Conservation (phyloP, 2,113 vertebrate species). For the Fulmarus glacialis region DNA sequence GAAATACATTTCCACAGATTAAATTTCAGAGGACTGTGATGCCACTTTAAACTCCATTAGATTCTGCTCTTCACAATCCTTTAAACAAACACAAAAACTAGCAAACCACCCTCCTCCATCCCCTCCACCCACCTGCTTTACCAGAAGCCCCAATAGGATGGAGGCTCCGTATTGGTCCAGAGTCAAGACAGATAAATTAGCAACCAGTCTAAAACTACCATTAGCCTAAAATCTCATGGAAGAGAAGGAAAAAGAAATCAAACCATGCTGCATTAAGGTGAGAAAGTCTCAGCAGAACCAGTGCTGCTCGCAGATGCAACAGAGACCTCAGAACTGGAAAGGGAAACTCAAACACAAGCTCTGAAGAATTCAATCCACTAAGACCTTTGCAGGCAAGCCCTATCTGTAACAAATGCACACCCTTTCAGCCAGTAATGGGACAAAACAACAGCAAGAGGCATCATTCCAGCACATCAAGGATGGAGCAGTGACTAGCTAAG, state of each 20-base stretch:
- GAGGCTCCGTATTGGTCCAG: not conserved
- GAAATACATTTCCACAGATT: conserved; percentile 54
- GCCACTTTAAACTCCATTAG: conserved; percentile 13
- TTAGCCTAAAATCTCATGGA: not conserved
- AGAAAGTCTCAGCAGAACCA: not conserved
- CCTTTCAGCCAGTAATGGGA: not conserved
- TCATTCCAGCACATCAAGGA: not conserved
- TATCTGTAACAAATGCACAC: not conserved
- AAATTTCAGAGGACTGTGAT: not conserved
- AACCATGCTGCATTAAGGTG: not conserved
- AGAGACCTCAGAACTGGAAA: not conserved
- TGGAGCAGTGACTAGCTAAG: not conserved
- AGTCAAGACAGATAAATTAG: not conserved
- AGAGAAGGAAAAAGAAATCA: not conserved
- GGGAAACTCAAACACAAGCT: not conserved
- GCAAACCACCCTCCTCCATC: not conserved
- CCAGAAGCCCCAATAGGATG: not conserved
- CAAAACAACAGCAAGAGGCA: not conserved
- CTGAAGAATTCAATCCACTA: not conserved
- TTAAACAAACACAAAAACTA: conserved; percentile 14
- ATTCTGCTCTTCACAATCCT: not conserved
- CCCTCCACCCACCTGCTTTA: not conserved
- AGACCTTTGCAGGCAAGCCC: not conserved
- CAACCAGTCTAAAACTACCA: not conserved
- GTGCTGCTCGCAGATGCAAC: not conserved